These are phyloP conservation scores for Strigops habroptila DNA, from an alignment of 2,113 vertebrate species.

Conservation along the genomic window DNA sequence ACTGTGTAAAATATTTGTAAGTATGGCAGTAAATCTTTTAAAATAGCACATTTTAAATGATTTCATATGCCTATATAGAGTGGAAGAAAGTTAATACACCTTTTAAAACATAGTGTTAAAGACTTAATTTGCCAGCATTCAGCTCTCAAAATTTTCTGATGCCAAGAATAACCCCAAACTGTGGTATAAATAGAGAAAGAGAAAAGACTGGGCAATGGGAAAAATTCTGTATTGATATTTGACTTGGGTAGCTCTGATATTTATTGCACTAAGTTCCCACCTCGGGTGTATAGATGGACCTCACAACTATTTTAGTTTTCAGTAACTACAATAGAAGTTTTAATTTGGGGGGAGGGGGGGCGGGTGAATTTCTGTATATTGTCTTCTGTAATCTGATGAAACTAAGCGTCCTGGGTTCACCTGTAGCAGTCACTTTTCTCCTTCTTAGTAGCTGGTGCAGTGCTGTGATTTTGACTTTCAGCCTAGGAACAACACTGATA, in stretches of 20 bases:
- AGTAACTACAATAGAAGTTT: background rate
- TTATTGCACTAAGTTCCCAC: background rate
- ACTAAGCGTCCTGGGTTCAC: too few relatives aligned
- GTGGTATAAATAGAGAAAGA: background rate
- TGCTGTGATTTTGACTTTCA: too few relatives aligned
- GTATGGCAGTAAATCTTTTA: background rate
- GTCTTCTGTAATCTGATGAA: background rate
- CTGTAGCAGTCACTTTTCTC: too few relatives aligned
- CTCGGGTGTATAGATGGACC: background rate
- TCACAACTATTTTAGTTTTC: background rate
- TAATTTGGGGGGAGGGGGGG: background rate
- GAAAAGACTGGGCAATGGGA: background rate
- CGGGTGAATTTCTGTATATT: background rate
- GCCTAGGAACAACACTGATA: too few relatives aligned
- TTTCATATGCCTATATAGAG: background rate
- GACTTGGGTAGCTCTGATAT: background rate
- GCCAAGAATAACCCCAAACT: background rate
- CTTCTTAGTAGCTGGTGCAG: too few relatives aligned
- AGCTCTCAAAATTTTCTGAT: background rate
- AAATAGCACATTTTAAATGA: background rate
- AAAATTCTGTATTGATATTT: background rate
- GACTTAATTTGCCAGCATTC: background rate
- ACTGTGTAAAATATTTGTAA: background rate
- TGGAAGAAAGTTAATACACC: background rate
- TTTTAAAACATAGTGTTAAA: background rate